phyloP scores from a whole-genome alignment of 1,140 invertebrate species.

The Phortica variegata region DNA sequence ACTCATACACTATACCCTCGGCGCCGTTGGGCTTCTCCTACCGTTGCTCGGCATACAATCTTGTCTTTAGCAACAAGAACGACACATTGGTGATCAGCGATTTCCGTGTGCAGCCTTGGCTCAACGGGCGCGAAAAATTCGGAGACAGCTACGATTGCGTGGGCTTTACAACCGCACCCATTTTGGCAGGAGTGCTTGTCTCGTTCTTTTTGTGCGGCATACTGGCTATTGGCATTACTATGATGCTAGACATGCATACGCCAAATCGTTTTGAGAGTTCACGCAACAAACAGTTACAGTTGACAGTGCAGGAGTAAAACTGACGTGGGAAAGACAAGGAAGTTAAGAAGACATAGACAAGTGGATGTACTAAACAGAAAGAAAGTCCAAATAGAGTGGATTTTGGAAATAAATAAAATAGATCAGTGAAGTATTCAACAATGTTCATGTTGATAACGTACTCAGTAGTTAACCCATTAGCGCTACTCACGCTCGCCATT shows the following conservation, averaged over 20 bases:
- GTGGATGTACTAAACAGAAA: not conserved
- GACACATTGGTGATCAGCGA: constrained; percentile 57
- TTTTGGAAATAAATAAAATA: not conserved
- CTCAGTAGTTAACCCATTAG: constrained; percentile 36
- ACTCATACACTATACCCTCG: constrained; percentile 48
- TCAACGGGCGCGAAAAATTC: constrained; percentile 62
- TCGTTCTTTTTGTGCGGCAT: constrained; percentile 75
- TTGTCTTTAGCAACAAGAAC: constrained; percentile 58
- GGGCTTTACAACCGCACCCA: constrained; percentile 85
- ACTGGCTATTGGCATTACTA: constrained; percentile 77
- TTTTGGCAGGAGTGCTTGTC: constrained; percentile 90
- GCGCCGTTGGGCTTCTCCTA: constrained; percentile 60
- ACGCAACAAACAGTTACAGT: constrained; percentile 88
- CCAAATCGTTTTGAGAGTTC: constrained; percentile 98
- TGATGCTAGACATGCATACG: constrained; percentile 94
- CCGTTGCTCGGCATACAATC: constrained; percentile 57
- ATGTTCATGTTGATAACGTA: constrained; percentile 45
- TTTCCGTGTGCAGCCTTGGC: constrained; percentile 61
- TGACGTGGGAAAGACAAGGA: not conserved
- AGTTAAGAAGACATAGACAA: not conserved
- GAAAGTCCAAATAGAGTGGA: not conserved
- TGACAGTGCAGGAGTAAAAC: constrained; percentile 75
- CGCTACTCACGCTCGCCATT: constrained; percentile 40
- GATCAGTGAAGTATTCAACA: not conserved
- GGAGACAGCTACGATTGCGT: constrained; percentile 81